Conservation (phyloP, 2,797 vertebrate genomes). For the Tachyglossus aculeatus region DNA sequence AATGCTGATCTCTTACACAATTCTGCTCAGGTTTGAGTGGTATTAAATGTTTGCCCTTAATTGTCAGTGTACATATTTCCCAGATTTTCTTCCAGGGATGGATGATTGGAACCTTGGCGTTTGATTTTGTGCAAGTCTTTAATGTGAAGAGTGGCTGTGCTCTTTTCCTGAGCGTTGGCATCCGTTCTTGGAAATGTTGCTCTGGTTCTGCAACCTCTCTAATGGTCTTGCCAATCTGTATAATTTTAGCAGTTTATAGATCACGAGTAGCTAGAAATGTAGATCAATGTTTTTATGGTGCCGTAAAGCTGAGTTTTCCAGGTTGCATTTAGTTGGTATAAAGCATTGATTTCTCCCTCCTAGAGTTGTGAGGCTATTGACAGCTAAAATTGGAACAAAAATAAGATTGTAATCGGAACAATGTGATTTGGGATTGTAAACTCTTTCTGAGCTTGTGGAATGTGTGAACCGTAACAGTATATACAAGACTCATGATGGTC, state of each 20-base stretch:
- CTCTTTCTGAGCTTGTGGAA: too few relatives aligned
- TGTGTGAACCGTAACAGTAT: too few relatives aligned
- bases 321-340: neutral
- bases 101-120: neutral
- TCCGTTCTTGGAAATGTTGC: neutral
- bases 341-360: constrained; percentile 23
- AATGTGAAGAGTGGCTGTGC: neutral
- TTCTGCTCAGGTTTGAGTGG: neutral
- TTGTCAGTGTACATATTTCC: neutral
- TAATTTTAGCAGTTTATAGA: neutral
- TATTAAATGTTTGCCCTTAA: neutral
- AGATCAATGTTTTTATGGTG: neutral
- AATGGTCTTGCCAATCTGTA: neutral
- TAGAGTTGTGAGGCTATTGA: constrained; percentile 1
- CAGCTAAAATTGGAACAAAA: neutral
- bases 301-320: neutral
- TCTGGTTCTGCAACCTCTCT: neutral
- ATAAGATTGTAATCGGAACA: neutral
- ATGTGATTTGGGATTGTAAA: neutral
- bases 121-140: constrained; percentile 4
- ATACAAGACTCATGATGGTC: neutral
- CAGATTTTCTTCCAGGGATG: neutral
- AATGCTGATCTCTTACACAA: neutral
- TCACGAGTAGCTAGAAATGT: neutral
- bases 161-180: neutral